Evolutionary conservation across 1,140 invertebrate species (phyloP), one percentile per base, ranked within the genome.

Genomic region (Steinernema khuongi): DNA sequence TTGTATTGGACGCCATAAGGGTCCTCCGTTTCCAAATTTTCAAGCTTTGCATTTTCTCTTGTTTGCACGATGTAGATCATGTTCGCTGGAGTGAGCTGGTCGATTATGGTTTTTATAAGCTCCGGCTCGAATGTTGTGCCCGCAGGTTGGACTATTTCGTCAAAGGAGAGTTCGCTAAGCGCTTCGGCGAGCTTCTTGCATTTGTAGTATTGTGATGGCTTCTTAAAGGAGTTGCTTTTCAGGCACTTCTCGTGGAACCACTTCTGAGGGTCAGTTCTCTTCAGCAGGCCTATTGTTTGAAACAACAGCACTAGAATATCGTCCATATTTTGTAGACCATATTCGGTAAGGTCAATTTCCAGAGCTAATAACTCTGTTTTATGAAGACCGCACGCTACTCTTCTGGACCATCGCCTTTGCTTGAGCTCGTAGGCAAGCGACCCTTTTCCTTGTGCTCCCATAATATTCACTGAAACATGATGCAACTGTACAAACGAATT

Each of bases 1-100:
- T 90, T 89, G 81, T 93, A 97, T 78, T 93, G 91, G 1, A 93
- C 95, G n/a, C 92, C 92, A 86, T 97, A 97, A 91, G 93, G 96
- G 1, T 90, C 88, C 85, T 97, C 95, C 43, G 82, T 87, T 26
- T 76, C 70, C 31, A 86, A 77, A 43, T 82, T 78, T 68, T 19
- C 84, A 30, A 89, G 89, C 74, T 87, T 83, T 79, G 90, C 89
- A 85, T 90, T 93, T 67, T 88, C 87, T 87, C 94, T 91, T 19
- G 88, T 90, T 44, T 92, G 89, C 22, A 93, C 86, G 11, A 90
- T 33, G 76, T 86, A 90, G 89, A 89, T 88, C 67, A 94, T 90
- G 75, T 93, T 94, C 28, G 92, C 88, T 0, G 94, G 93, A 0
- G 86, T 89, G 4, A 97, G 88, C 79, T 91, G 88, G 22, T 89